Evolutionary conservation across 2,888 invertebrate species (phyloP), one percentile per base, ranked within the genome.

Genomic region (Dendrolimus pini): DNA sequence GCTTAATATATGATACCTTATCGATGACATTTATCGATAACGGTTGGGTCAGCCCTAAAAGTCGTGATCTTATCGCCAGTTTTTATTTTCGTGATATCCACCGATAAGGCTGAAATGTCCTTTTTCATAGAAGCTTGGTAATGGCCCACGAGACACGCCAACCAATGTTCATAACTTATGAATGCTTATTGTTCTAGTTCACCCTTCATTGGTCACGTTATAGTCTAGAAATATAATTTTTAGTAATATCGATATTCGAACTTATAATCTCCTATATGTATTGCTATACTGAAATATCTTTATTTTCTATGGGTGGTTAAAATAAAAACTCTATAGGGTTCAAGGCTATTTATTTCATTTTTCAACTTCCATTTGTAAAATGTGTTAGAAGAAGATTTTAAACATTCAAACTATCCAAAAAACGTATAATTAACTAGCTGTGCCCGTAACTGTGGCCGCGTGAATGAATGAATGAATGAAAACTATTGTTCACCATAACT

Each of bases 61-160:
- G 66, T 67, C 60, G 74, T 74, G 90, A 90, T 89, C 83, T 89
- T 89, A 89, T 89, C 89, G 71, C 66, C 67, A 63, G 82, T 86
- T 89, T 89, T 89, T 89, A 89, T 89, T 89, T 88, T 87, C 83
- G 83, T 87, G 89, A 89, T 90, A 89, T 82, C 86, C 85, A 76
- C 68, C 83, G 90, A 90, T 89, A 90, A 90, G 82, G 80, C 74
- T 75, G 80, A 85, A 88, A 88, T 89, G 89, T 89, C 88, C 89
- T 89, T 89, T 90, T 90, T 85, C 89, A 89, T 89, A 89, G 90
- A 90, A 89, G 80, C 76, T 67, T 82, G 77, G 80, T 90, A 89
- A 90, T 89, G 89, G 88, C 74, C 71, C 74, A 73, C 75, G 73
- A 85, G 77, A 83, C 89, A 89, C 89, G 89, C 88, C 73, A 89